Evolutionary conservation across 2,888 invertebrate species (phyloP).

Genomic region (Aethes cnicana): DNA sequence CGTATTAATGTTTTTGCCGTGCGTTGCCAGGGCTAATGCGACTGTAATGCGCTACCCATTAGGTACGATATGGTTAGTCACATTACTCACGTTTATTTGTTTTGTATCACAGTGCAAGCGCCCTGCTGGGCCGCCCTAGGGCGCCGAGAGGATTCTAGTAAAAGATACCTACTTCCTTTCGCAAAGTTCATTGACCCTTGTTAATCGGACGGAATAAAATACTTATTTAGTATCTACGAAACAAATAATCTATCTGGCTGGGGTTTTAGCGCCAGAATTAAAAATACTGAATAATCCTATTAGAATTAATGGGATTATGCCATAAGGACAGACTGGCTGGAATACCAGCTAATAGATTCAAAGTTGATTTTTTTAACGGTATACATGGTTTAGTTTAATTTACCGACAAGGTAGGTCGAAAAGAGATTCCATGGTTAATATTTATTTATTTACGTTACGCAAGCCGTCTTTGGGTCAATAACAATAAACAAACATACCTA

Average conservation of each 20-base stretch:
- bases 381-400: no score
- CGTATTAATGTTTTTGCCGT: slow-evolving; percentile 1
- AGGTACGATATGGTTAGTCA: neutral
- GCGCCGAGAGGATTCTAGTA: slow-evolving; percentile 19
- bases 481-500: no score
- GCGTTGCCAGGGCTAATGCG: slow-evolving; percentile 2
- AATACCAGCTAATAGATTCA: no score
- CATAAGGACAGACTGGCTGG: no score
- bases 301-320: neutral
- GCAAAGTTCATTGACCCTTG: slow-evolving; percentile 7
- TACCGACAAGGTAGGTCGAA: no score
- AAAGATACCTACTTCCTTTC: slow-evolving; percentile 12
- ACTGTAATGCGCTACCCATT: slow-evolving; percentile 19
- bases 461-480: no score
- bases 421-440: no score
- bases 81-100: neutral
- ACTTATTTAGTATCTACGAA: neutral
- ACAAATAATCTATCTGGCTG: neutral
- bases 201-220: slow-evolving; percentile 6
- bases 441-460: no score
- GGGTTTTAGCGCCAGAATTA: neutral
- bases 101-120: slow-evolving; percentile 7
- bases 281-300: neutral
- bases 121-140: slow-evolving; percentile 13
- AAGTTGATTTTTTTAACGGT: neutral